Percentiles rank a stretch among this genome's conserved stretches.
Evolutionary conservation across 2,888 invertebrate species (phyloP).

Genomic region (Leptopilina syphax): DNA sequence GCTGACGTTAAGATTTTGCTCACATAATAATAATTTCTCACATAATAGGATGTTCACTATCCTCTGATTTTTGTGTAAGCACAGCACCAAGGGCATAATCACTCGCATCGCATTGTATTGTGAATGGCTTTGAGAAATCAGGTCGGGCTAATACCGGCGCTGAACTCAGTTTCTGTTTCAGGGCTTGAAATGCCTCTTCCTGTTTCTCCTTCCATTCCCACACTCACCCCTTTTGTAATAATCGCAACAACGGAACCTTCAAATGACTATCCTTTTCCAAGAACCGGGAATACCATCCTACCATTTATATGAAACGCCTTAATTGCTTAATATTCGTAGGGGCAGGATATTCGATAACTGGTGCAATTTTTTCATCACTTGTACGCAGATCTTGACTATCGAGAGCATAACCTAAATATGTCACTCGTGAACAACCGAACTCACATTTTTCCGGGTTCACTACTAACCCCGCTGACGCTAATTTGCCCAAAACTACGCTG

Average conservation of each 20-base stretch:
- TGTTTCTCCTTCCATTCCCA: not conserved
- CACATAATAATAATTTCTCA: no score
- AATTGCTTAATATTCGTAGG: not conserved
- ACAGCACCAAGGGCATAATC: not conserved
- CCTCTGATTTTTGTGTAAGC: not conserved
- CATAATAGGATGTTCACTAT: no score
- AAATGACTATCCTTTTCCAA: no score
- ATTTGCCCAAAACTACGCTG: not conserved
- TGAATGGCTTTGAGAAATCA: not conserved
- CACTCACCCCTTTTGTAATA: not conserved
- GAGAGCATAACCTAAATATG: not conserved
- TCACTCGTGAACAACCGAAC: not conserved
- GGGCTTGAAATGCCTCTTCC: not conserved
- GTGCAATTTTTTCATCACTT: not conserved
- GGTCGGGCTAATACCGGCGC: no score
- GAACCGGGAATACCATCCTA: no score
- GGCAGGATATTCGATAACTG: not conserved
- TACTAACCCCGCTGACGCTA: not conserved
- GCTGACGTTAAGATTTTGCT: no score
- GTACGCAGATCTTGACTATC: not conserved
- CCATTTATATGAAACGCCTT: no score
- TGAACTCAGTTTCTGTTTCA: no score
- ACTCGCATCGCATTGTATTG: not conserved
- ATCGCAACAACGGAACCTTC: no score
- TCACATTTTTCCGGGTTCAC: not conserved